A percentile compares a stretch with the other conserved stretches of the same genome.
These are phyloP conservation scores for Sminthurides aquaticus DNA, from an alignment of 2,888 invertebrate species.

Conservation along the genomic window DNA sequence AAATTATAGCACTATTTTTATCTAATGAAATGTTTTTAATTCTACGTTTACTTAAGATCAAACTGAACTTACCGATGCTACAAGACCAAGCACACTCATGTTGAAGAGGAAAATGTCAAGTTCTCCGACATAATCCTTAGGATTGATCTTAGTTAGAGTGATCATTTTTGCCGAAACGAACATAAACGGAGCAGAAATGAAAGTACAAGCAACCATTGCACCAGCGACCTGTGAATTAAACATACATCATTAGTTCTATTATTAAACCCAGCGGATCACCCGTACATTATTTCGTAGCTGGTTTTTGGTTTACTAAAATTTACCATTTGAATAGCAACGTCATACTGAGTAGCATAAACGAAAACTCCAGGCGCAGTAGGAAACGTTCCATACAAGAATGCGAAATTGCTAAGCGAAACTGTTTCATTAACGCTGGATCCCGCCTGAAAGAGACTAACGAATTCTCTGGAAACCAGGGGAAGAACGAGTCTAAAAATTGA, in stretches of 20 bases:
- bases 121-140: conserved; percentile 66
- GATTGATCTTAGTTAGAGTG: conserved; percentile 58
- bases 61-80: conserved; percentile 57
- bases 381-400: conserved; percentile 90
- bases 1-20: not conserved
- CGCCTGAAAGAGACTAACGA: conserved; percentile 63
- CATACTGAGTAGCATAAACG: conserved; percentile 83
- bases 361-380: conserved; percentile 95
- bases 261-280: not conserved
- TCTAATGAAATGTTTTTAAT: too few species aligned
- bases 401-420: conserved; percentile 77
- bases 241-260: conserved; percentile 25
- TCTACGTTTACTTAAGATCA: too few species aligned
- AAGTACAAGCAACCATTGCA: conserved; percentile 89
- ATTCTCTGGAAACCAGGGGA: conserved; percentile 78
- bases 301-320: conserved; percentile 43
- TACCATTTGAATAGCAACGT: conserved; percentile 77
- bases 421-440: conserved; percentile 62
- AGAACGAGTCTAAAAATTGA: conserved; percentile 58
- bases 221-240: conserved; percentile 73
- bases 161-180: conserved; percentile 91
- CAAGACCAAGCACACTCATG: conserved; percentile 68
- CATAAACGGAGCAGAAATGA: conserved; percentile 89
- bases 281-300: not conserved
- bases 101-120: conserved; percentile 74